phyloP scores from a whole-genome alignment of 2,888 invertebrate genomes.

The Gerosis bhagava region DNA sequence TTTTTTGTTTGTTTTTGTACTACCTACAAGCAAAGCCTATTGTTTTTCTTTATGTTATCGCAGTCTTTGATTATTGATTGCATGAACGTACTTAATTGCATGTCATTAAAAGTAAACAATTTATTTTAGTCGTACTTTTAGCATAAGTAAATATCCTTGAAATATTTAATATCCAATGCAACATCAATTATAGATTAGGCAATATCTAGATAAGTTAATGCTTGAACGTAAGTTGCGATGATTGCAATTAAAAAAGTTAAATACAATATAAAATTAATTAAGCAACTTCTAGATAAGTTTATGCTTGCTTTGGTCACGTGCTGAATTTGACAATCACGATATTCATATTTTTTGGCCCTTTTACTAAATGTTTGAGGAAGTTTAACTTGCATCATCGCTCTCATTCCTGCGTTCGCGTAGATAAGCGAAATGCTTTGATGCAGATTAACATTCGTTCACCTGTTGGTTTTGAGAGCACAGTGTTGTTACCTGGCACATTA shows the following conservation, averaged over 20 bases:
- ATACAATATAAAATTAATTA: constrained; percentile 8
- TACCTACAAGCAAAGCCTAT: constrained; percentile 1
- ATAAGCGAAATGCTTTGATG: constrained; percentile 40
- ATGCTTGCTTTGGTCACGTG: constrained; percentile 25
- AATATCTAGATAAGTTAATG: too few relatives aligned
- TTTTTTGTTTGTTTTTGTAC: not conserved
- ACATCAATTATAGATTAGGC: too few relatives aligned
- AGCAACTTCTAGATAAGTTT: constrained; percentile 9
- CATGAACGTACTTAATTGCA: not conserved
- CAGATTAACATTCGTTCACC: constrained; percentile 29
- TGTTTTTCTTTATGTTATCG: constrained; percentile 3
- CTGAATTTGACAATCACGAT: constrained; percentile 48
- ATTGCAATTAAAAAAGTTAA: not conserved
- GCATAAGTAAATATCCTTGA: too few relatives aligned
- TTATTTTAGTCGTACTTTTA: too few relatives aligned
- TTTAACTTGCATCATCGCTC: constrained; percentile 35
- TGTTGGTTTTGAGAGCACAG: constrained; percentile 62
- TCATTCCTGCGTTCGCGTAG: constrained; percentile 47
- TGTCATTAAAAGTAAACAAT: too few relatives aligned
- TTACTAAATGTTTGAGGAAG: constrained; percentile 21
- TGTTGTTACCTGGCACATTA: constrained; percentile 43
- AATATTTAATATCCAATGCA: constrained; percentile 1
- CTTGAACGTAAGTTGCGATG: constrained; percentile 1
- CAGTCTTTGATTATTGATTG: not conserved
- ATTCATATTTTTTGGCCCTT: constrained; percentile 76